A percentile compares a stretch with the other conserved stretches of the same genome.
phyloP scores from a whole-genome alignment of 1,140 invertebrate genomes.

The Drosophila ercepeae region DNA sequence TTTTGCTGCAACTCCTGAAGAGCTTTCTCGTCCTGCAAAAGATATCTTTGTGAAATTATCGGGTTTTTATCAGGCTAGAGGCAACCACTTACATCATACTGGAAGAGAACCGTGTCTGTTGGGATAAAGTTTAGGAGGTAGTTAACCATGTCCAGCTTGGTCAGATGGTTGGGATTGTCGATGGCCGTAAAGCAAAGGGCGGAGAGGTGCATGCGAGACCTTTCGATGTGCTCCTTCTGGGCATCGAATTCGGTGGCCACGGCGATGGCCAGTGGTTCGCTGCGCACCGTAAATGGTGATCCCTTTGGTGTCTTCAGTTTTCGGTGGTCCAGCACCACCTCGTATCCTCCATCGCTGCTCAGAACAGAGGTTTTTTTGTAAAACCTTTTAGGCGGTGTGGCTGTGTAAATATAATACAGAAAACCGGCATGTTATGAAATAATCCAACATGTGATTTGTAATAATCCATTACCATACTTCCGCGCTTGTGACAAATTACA shows the following conservation, averaged over 20 bases:
- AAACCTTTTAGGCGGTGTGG: conserved; percentile 87
- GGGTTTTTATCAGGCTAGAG: neutral
- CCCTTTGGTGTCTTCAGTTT: conserved; percentile 95
- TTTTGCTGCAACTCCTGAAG: conserved; percentile 90
- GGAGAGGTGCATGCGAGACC: conserved; percentile 95
- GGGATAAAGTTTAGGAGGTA: conserved; percentile 93
- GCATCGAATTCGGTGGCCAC: conserved; percentile 96
- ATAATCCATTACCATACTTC: conserved; percentile 49
- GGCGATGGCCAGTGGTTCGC: conserved; percentile 94
- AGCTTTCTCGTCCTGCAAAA: conserved; percentile 88
- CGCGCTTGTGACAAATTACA: conserved; percentile 33
- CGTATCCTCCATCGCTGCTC: conserved; percentile 86
- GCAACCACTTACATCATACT: conserved; percentile 87
- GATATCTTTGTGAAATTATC: neutral
- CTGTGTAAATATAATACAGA: conserved; percentile 23
- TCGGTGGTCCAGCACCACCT: conserved; percentile 92
- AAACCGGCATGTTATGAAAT: conserved; percentile 68
- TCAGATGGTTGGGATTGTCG: conserved; percentile 94
- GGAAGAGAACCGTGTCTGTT: conserved; percentile 94
- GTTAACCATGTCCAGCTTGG: conserved; percentile 90
- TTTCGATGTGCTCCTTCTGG: conserved; percentile 91
- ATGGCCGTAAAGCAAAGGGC: conserved; percentile 94
- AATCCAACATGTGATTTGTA: neutral
- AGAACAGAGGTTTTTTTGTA: conserved; percentile 89
- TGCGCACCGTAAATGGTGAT: conserved; percentile 90